Evolutionary conservation across 53 echinoderm and acorn worm species (phyloP), one percentile per base, ranked within the genome.

Genomic region (Zoroaster sp.): DNA sequence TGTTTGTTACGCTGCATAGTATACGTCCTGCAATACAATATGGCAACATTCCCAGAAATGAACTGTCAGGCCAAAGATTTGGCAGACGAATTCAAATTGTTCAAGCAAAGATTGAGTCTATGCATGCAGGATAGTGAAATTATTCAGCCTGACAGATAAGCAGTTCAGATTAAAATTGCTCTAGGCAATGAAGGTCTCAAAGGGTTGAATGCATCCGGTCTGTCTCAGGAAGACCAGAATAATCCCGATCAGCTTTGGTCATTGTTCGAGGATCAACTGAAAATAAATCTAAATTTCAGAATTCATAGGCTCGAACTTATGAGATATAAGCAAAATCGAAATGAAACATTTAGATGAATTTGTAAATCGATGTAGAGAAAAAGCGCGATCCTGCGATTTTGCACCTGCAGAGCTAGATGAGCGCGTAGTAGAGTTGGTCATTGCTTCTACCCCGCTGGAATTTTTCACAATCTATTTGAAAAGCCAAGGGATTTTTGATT

Each of bases 151-250:
- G 51, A 51, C 51, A 51, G 18, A 51, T n/a, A 76, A 53, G 90
- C 93, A 36, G 72, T 45, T 40, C 86, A 90, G 34, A 93, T 90
- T 7, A 79, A 90, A 49, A 87, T 93, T 31, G 90, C 87, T 38
- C 35, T 93, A 21, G 93, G 93, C 5, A 93, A 87, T 69, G 93
- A 93, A 75, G 93, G 93, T 32, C 72, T 88, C 15, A 73, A 46
- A 38, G 72, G 55, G 35, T 87, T 88, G 3, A 91, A 93, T 49
- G 43, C 90, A 54, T 93, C 89, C 40, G 87, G 92, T 9, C n/a
- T n/a, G n/a, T n/a, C n/a, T n/a, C 76, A 40, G 21, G 74, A 40
- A 8, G 94, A 92, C 35, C 89, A 94, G 74, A 41, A 89, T 1
- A 68, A 86, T 21, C 94, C 89, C 18, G 39, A 9, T 2, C 88